These are phyloP conservation scores for Crotalus tigris DNA, from an alignment of 2,113 vertebrate species.

Conservation along the genomic window DNA sequence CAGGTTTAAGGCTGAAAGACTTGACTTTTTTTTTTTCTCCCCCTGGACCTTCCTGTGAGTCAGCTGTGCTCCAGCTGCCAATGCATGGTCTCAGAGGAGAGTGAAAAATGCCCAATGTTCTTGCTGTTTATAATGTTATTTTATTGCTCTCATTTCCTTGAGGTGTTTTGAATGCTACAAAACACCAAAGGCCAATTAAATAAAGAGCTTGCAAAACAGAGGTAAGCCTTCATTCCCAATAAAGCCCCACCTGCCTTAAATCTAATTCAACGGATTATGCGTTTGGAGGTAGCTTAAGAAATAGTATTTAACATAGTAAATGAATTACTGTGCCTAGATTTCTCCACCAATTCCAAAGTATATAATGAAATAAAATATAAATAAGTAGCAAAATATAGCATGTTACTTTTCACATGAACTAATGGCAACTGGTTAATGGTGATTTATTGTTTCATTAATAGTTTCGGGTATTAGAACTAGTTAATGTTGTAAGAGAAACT, in stretches of 20 bases:
- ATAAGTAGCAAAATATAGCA: neutral
- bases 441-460: neutral
- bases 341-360: neutral
- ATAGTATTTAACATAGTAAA: neutral
- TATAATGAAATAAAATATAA: neutral
- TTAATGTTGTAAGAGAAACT: neutral
- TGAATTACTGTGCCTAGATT: neutral
- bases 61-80: neutral
- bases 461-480: neutral
- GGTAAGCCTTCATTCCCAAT: neutral
- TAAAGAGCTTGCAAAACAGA: neutral
- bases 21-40: neutral
- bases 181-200: neutral
- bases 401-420: neutral
- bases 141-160: constrained; percentile 22
- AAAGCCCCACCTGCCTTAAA: neutral
- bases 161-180: neutral
- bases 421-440: neutral
- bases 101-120: neutral
- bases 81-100: neutral
- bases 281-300: neutral
- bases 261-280: neutral
- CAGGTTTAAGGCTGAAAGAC: too few species aligned
- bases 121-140: neutral
- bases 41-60: neutral